phyloP scores from a whole-genome alignment of 2,888 invertebrate genomes.

The Palloptera scutellata region DNA sequence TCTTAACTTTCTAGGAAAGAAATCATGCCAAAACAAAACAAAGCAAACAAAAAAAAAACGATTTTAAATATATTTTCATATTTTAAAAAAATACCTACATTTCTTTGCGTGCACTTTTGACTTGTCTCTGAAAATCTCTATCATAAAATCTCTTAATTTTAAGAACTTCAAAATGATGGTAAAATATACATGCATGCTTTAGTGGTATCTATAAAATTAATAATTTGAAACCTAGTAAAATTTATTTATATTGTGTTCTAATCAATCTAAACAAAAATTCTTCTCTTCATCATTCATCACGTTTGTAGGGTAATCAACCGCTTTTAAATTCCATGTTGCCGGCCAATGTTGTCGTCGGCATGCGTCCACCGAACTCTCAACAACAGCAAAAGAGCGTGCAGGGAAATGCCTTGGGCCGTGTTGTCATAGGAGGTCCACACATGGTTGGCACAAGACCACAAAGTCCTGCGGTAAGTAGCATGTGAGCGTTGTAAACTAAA shows the following conservation, averaged over 20 bases:
- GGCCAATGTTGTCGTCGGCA: slow-evolving; percentile 83
- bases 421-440: slow-evolving; percentile 83
- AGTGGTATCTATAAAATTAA: slow-evolving; percentile 17
- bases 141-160: slow-evolving; percentile 12
- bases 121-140: slow-evolving; percentile 29
- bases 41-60: slow-evolving; percentile 8
- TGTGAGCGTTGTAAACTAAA: no score
- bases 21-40: slow-evolving; percentile 19
- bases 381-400: slow-evolving; percentile 77
- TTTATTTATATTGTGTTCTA: not conserved
- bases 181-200: slow-evolving; percentile 41
- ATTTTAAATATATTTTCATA: slow-evolving; percentile 16
- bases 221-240: no score
- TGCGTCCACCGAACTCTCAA: slow-evolving; percentile 77
- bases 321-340: slow-evolving; percentile 74
- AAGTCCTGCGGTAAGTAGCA: slow-evolving; percentile 70
- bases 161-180: slow-evolving; percentile 14
- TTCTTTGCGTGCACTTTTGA: slow-evolving; percentile 46
- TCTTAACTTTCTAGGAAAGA: slow-evolving; percentile 17
- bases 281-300: not conserved
- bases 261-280: slow-evolving; percentile 2
- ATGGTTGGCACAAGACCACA: slow-evolving; percentile 83
- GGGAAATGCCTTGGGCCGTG: slow-evolving; percentile 79
- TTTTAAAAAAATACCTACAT: slow-evolving; percentile 11
- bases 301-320: slow-evolving; percentile 67